These are phyloP conservation scores for Drosophila mettleri DNA, from an alignment of 2,888 invertebrate genomes.

Conservation along the genomic window DNA sequence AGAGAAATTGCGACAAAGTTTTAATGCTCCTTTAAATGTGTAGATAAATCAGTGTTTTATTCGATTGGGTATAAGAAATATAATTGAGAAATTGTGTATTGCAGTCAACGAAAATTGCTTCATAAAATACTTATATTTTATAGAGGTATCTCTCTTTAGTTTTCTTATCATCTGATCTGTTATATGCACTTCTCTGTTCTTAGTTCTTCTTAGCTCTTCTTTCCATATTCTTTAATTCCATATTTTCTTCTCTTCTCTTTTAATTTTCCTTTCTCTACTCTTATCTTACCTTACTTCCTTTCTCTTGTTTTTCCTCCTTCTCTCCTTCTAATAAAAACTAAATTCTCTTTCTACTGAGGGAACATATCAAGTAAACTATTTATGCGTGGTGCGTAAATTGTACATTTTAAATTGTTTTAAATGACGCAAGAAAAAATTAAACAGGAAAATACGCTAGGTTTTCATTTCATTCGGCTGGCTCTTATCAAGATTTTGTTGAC, in stretches of 20 bases:
- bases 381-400: background rate
- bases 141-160: background rate
- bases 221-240: background rate
- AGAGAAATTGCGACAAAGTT: background rate
- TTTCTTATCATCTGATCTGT: background rate
- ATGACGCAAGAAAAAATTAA: background rate
- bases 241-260: background rate
- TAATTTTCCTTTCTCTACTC: background rate
- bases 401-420: background rate
- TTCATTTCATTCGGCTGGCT: background rate
- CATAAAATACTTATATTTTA: background rate
- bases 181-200: background rate
- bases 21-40: background rate
- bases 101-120: background rate
- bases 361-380: too few relatives aligned
- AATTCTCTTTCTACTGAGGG: too few relatives aligned
- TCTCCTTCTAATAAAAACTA: too few relatives aligned
- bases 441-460: background rate
- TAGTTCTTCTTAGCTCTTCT: background rate
- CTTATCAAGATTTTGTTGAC: conserved; percentile 2
- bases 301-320: background rate
- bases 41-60: background rate
- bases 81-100: background rate
- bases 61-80: background rate
- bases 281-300: background rate